Base-by-base conservation (phyloP, 23 tunicate species). In the Trididemnum miniatum region DNA sequence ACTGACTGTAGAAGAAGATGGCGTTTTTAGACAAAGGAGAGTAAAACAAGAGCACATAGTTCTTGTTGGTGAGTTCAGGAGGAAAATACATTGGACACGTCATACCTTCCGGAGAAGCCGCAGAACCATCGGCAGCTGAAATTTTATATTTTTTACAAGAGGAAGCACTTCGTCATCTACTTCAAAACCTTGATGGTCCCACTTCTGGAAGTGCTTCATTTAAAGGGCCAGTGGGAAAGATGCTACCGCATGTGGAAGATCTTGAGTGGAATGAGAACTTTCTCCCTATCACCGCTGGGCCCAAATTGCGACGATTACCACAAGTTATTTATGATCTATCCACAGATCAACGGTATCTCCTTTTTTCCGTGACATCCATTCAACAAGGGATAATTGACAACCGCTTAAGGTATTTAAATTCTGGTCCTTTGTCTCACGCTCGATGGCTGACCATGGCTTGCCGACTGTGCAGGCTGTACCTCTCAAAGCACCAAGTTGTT, bases 371-470 rank as follows among this genome's bases (percentile, higher is more conserved):
- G 40, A 30, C 38, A 69, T 69, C 75, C 3, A 69, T 69, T 31
- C 38, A 32, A 27, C 39, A 31, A 5, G 75, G 39, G 26, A 31
- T 15, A 69, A 69, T 69, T 69, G 37, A 30, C 40, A 34, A 69
- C 20, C n/a, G n/a, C 39, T 69, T 69, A 24, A 69, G 39, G 39
- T 37, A 69, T 69, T 69, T 69, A 37, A 69, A 69, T 5, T 12
- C 75, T 34, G 75, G 75, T 69, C 75, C 75, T 69, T 31, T 69
- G 40, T 69, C 75, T 30, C 75, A 69, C 26, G 75, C 75, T 34
- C 75, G 39, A 31, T 69, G 75, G 75, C 39, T 69, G 20, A 69
- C 75, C 75, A 9, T 69, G 37, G 75, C 75, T 69, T 69, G 75
- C 75, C 75, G 75, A 32, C 38, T 69, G 15, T 69, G 75, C 31